Evolutionary conservation across 2,888 invertebrate genomes (phyloP).

Genomic region (Mythimna impura): DNA sequence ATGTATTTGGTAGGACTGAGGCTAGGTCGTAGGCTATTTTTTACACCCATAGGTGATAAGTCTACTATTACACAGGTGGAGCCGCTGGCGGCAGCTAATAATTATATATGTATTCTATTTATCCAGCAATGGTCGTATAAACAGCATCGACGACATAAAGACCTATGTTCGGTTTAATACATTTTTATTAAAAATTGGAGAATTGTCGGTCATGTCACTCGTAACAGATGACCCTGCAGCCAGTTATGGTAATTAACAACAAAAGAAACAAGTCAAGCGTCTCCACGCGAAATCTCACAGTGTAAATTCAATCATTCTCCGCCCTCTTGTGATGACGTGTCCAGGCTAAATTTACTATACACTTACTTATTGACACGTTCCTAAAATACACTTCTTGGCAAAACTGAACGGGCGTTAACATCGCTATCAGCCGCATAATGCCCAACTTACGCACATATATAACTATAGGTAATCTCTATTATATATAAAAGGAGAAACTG

Average conservation of each 20-base stretch:
- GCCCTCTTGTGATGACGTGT: conserved; percentile 84
- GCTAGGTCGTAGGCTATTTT: too few relatives aligned
- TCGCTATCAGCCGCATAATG: conserved; percentile 88
- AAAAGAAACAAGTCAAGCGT: conserved; percentile 67
- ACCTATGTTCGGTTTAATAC: background rate
- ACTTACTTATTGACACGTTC: conserved; percentile 90
- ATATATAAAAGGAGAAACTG: too few relatives aligned
- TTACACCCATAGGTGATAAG: too few relatives aligned
- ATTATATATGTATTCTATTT: too few relatives aligned
- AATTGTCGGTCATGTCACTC: conserved; percentile 56
- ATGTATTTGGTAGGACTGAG: too few relatives aligned
- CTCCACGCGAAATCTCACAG: conserved; percentile 69
- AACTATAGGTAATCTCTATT: conserved; percentile 59
- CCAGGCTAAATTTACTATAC: conserved; percentile 88
- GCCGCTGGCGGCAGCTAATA: too few relatives aligned
- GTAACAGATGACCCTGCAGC: conserved; percentile 63
- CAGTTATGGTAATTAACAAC: conserved; percentile 63
- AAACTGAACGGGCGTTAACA: conserved; percentile 90
- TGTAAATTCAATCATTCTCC: conserved; percentile 83
- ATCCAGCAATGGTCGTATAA: background rate
- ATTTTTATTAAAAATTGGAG: conserved; percentile 24
- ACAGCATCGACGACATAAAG: background rate
- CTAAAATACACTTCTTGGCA: conserved; percentile 90
- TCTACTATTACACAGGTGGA: too few relatives aligned
- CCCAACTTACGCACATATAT: conserved; percentile 77